These are phyloP conservation scores for Liopterus haemorrhoidalis DNA, from an alignment of 2,888 invertebrate species.

Conservation along the genomic window DNA sequence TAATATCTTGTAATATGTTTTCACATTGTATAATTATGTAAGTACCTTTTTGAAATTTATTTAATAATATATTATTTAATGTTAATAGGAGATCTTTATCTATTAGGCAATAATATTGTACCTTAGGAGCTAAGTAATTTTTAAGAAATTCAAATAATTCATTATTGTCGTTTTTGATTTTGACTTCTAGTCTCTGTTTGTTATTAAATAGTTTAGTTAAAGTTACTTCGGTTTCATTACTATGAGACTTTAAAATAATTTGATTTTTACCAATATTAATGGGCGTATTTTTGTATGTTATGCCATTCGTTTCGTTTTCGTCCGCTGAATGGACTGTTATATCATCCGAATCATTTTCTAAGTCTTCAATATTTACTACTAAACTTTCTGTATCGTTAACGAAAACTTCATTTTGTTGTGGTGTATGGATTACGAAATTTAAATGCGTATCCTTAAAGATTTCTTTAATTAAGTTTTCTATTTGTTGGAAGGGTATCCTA, in stretches of 20 bases:
- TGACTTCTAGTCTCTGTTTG: conserved; percentile 11
- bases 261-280: conserved; percentile 11
- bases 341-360: conserved; percentile 3
- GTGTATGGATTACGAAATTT: conserved; percentile 11
- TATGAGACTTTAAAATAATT: conserved; percentile 11
- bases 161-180: conserved; percentile 9
- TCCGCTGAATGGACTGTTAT: conserved; percentile 11
- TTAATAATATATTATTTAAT: conserved; percentile 4
- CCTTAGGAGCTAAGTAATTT: conserved; percentile 12
- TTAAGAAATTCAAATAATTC: conserved; percentile 14
- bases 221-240: conserved; percentile 3
- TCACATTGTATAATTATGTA: conserved; percentile 12
- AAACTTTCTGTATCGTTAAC: conserved; percentile 13
- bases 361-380: too few species aligned
- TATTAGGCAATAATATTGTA: conserved; percentile 13
- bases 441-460: conserved; percentile 14
- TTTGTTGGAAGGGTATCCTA: conserved; percentile 4
- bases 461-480: conserved; percentile 11
- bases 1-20: conserved; percentile 15
- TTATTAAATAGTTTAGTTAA: conserved; percentile 9
- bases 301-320: conserved; percentile 9
- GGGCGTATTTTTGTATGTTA: conserved; percentile 11
- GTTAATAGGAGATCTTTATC: conserved; percentile 9
- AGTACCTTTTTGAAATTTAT: conserved; percentile 9
- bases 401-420: conserved; percentile 11